Evolutionary conservation across 2,888 invertebrate species (phyloP).

Genomic region (Perizoma affinitatum): DNA sequence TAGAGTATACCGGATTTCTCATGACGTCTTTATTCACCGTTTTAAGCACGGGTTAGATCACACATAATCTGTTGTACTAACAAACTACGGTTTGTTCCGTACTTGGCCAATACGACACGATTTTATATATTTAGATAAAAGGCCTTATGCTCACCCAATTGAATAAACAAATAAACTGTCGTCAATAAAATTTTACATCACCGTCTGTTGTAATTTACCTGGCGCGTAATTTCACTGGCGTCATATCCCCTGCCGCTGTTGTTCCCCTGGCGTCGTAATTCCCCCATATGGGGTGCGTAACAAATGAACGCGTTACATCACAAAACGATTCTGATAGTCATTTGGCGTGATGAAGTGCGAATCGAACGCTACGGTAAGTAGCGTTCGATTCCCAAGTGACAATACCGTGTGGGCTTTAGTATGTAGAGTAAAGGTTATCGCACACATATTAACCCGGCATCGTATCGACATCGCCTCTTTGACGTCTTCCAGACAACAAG

Average conservation of each 20-base stretch:
- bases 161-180: constrained; percentile 23
- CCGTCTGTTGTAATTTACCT: constrained; percentile 23
- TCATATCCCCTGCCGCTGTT: constrained; percentile 7
- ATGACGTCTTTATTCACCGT: no score
- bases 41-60: no score
- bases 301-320: constrained; percentile 29
- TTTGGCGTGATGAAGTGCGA: constrained; percentile 46
- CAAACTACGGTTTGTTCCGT: no score
- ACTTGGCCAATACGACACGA: no score
- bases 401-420: constrained; percentile 13
- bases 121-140: not conserved
- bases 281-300: constrained; percentile 9
- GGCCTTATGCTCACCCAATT: constrained; percentile 12
- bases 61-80: no score
- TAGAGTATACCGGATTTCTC: no score
- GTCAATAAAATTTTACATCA: constrained; percentile 25
- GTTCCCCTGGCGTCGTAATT: constrained; percentile 14
- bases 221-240: constrained; percentile 7
- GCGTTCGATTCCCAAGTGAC: constrained; percentile 42
- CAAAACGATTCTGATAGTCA: constrained; percentile 40
- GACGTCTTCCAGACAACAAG: no score
- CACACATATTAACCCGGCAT: no score
- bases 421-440: no score
- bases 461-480: no score
- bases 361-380: constrained; percentile 42